Conservation (phyloP, 2,113 vertebrate genomes). For the Tympanuchus pallidicinctus region DNA sequence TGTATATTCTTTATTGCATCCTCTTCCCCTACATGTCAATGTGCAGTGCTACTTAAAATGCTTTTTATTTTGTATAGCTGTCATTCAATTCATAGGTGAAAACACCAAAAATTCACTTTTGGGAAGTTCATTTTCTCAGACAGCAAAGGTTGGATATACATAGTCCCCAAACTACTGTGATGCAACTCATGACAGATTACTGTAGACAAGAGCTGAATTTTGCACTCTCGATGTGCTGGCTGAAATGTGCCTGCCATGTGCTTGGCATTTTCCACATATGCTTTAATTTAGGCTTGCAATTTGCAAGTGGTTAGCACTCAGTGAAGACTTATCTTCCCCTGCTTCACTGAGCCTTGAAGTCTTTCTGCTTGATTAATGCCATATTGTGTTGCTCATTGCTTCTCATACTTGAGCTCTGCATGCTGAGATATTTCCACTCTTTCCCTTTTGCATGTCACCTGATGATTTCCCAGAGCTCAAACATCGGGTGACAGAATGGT, state of each 20-base stretch:
- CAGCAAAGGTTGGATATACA: background rate
- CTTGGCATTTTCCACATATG: background rate
- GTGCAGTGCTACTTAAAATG: background rate
- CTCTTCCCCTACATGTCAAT: background rate
- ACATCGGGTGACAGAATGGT: background rate
- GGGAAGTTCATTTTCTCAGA: background rate
- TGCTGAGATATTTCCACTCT: background rate
- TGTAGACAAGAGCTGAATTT: background rate
- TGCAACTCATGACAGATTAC: background rate
- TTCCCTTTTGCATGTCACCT: background rate
- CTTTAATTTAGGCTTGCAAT: background rate
- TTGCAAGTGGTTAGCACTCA: background rate
- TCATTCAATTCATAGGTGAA: background rate
- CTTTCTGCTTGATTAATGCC: background rate
- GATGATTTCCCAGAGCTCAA: background rate
- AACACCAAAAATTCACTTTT: background rate
- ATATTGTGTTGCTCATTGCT: background rate
- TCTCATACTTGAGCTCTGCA: background rate
- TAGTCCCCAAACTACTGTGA: background rate
- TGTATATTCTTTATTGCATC: background rate
- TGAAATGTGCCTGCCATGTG: background rate
- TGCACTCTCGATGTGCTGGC: background rate
- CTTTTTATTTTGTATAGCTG: background rate
- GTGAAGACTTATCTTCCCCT: background rate
- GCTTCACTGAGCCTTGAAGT: background rate